Evolutionary conservation across 2,888 invertebrate species (phyloP).

Genomic region (Ophioninae sp.): DNA sequence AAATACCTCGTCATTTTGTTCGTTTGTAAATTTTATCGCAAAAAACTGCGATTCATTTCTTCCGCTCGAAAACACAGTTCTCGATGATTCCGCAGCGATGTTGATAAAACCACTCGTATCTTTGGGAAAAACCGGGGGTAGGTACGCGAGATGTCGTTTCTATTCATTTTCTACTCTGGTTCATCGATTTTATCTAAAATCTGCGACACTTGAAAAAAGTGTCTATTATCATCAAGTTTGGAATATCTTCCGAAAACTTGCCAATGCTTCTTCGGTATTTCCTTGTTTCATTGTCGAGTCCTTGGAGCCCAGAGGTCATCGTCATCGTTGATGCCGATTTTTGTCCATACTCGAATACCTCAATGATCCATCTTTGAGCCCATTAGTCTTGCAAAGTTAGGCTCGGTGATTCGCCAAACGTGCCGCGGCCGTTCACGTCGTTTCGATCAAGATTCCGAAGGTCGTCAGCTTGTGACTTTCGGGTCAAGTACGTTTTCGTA

Average conservation of each 20-base stretch:
- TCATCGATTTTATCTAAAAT: neutral
- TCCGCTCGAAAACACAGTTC: neutral
- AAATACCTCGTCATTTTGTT: neutral
- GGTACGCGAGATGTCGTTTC: neutral
- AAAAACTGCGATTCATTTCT: neutral
- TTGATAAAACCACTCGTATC: neutral
- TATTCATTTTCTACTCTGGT: neutral
- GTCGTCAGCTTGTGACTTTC: slow-evolving; percentile 58
- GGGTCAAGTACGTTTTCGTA: slow-evolving; percentile 67
- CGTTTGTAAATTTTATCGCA: neutral
- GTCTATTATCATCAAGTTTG: neutral
- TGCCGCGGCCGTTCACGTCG: slow-evolving; percentile 59
- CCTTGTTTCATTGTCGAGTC: slow-evolving; percentile 33
- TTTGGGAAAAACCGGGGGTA: neutral
- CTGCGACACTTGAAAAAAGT: neutral
- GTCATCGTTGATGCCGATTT: slow-evolving; percentile 47
- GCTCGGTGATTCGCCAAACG: slow-evolving; percentile 48
- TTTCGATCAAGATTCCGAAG: slow-evolving; percentile 62
- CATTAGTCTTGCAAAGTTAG: neutral
- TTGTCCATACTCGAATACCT: slow-evolving; percentile 2
- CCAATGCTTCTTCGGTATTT: slow-evolving; percentile 7
- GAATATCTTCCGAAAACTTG: neutral
- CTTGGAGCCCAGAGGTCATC: slow-evolving; percentile 44
- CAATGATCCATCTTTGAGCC: slow-evolving; percentile 8
- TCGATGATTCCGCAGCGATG: neutral